phyloP scores from a whole-genome alignment of 2,113 vertebrate species.

The Madoqua kirkii region DNA sequence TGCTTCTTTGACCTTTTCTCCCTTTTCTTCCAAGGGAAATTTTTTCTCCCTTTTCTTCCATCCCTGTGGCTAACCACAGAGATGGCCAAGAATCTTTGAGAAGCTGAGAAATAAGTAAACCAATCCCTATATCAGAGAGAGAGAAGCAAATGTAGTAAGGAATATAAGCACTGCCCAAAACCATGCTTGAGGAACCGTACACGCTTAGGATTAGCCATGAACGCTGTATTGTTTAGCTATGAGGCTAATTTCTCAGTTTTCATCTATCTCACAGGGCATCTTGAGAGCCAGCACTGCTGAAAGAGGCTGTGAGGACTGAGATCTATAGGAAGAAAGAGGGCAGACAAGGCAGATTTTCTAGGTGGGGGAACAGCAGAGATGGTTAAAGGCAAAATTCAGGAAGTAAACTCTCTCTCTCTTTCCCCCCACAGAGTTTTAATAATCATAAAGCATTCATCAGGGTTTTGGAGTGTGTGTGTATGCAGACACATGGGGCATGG shows the following conservation, averaged over 20 bases:
- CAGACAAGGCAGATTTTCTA: not conserved
- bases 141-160: not conserved
- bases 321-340: not conserved
- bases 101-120: not conserved
- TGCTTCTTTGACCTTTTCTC: not conserved
- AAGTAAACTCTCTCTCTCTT: not conserved
- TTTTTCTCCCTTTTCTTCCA: not conserved
- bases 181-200: too few species aligned
- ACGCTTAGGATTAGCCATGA: not conserved
- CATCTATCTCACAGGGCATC: not conserved
- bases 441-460: not conserved
- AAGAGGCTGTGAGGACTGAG: not conserved
- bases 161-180: not conserved
- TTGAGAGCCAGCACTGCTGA: not conserved
- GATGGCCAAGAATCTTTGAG: not conserved
- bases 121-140: not conserved
- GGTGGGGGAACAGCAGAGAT: not conserved
- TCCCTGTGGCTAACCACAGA: not conserved
- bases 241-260: not conserved
- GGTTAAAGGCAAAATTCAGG: not conserved
- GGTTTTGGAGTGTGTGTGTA: not conserved
- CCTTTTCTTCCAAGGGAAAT: not conserved
- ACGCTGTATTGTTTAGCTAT: not conserved
- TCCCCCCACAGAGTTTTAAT: not conserved
- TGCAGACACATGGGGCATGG: too few species aligned